A percentile compares a stretch with the other conserved stretches of the same genome.
Conservation (phyloP, 2,797 vertebrate species). For the Mormyrops attenuatus region DNA sequence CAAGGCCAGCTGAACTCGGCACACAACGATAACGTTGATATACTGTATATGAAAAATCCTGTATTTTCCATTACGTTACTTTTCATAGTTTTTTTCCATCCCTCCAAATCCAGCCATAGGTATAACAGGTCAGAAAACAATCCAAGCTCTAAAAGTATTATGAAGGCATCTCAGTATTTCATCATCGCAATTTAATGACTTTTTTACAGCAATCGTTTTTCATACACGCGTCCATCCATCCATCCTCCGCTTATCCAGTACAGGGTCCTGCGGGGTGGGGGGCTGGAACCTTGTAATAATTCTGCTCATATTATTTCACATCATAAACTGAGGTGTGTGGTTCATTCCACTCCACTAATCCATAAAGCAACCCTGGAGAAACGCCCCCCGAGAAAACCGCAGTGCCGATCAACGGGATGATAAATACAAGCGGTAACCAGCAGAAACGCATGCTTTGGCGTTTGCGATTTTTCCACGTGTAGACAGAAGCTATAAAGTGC, state of each 20-base stretch:
- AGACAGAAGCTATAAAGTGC: slow-evolving; percentile 60
- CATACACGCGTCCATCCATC: neutral
- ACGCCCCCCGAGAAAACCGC: slow-evolving; percentile 57
- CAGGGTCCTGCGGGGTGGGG: neutral
- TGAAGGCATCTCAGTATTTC: neutral
- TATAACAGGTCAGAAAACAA: neutral
- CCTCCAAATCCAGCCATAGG: neutral
- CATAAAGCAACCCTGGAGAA: slow-evolving; percentile 29
- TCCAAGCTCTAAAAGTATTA: neutral
- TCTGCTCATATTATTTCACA: neutral
- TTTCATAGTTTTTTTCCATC: neutral
- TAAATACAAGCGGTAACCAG: slow-evolving; percentile 60
- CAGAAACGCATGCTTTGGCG: slow-evolving; percentile 55
- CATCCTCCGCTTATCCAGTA: neutral
- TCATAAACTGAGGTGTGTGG: neutral
- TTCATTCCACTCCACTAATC: neutral
- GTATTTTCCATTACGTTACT: neutral
- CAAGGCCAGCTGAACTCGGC: neutral
- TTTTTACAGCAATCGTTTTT: neutral
- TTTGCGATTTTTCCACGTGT: slow-evolving; percentile 50
- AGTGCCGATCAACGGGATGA: slow-evolving; percentile 54
- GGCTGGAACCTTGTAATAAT: neutral
- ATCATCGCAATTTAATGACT: neutral
- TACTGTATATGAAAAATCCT: neutral
- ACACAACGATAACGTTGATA: neutral